Conservation (phyloP, 2,888 invertebrate species). For the Proisotoma minuta region DNA sequence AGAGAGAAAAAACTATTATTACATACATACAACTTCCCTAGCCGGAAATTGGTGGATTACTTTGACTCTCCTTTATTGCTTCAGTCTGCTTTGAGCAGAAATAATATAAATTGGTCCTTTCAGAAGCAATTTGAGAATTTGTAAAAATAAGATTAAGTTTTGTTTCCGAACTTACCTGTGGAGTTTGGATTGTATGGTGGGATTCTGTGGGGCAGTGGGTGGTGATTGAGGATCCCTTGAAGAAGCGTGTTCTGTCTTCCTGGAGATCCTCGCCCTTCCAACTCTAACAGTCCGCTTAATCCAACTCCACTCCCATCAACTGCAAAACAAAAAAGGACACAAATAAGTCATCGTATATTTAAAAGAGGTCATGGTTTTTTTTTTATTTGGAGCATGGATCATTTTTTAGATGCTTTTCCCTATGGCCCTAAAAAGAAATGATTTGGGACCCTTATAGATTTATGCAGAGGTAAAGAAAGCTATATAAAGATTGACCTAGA, state of each 20-base stretch:
- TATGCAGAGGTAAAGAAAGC: too few species aligned
- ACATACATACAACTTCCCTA: not conserved
- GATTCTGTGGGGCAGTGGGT: conserved; percentile 45
- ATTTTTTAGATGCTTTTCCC: too few species aligned
- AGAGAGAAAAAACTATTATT: not conserved
- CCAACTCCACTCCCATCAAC: conserved; percentile 47
- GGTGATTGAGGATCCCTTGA: conserved; percentile 48
- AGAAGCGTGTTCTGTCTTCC: conserved; percentile 43
- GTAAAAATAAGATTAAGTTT: too few species aligned
- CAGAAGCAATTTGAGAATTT: too few species aligned
- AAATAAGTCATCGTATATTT: conserved; percentile 1
- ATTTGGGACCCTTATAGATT: too few species aligned
- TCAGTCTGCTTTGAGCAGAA: too few species aligned
- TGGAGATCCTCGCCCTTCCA: conserved; percentile 48
- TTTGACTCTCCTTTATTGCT: not conserved
- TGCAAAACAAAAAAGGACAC: conserved; percentile 27
- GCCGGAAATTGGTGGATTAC: not conserved
- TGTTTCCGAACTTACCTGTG: conserved; percentile 47
- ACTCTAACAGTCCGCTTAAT: conserved; percentile 45
- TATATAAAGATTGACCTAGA: too few species aligned
- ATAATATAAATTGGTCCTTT: too few species aligned
- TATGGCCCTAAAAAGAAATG: too few species aligned
- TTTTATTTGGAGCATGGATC: too few species aligned
- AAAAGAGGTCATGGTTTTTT: too few species aligned
- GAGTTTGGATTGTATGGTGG: conserved; percentile 47